These are phyloP conservation scores for Eudasyphora cyanicolor DNA, from an alignment of 2,888 invertebrate genomes.

Conservation along the genomic window DNA sequence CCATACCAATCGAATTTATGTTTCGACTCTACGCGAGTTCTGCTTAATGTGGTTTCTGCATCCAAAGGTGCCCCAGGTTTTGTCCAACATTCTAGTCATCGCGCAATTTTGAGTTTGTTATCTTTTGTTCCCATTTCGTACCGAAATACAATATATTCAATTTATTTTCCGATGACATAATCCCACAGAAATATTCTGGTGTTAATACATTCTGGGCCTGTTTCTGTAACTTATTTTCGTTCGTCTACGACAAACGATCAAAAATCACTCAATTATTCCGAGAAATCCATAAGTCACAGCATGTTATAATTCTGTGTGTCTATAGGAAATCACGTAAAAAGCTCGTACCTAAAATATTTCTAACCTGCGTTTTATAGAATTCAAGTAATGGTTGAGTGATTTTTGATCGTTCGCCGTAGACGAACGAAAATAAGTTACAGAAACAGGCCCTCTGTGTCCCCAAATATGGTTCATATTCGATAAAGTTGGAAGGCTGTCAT, in stretches of 20 bases:
- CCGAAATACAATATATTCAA: neutral
- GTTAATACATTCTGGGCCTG: conserved; percentile 84
- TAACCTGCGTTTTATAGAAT: too few species aligned
- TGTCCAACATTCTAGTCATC: conserved; percentile 87
- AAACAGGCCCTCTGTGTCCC: conserved; percentile 92
- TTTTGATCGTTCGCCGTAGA: too few species aligned
- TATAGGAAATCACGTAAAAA: too few species aligned
- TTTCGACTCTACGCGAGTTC: conserved; percentile 87
- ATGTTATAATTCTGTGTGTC: too few species aligned
- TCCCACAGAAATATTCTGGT: conserved; percentile 81
- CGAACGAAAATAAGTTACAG: too few species aligned
- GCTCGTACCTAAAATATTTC: too few species aligned
- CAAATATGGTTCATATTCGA: conserved; percentile 84
- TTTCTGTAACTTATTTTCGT: too few species aligned
- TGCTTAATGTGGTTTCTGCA: conserved; percentile 84
- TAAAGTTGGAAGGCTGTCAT: conserved; percentile 91
- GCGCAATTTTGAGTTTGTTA: conserved; percentile 80
- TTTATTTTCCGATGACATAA: conserved; percentile 72
- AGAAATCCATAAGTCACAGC: too few species aligned
- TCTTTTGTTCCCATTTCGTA: neutral
- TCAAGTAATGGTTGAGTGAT: too few species aligned
- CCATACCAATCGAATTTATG: conserved; percentile 90
- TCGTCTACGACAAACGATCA: too few species aligned
- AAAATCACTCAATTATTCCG: too few species aligned
- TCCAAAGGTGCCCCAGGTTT: conserved; percentile 86